phyloP scores from a whole-genome alignment of 2,113 vertebrate species.

The Oxygymnocypris stewartii region DNA sequence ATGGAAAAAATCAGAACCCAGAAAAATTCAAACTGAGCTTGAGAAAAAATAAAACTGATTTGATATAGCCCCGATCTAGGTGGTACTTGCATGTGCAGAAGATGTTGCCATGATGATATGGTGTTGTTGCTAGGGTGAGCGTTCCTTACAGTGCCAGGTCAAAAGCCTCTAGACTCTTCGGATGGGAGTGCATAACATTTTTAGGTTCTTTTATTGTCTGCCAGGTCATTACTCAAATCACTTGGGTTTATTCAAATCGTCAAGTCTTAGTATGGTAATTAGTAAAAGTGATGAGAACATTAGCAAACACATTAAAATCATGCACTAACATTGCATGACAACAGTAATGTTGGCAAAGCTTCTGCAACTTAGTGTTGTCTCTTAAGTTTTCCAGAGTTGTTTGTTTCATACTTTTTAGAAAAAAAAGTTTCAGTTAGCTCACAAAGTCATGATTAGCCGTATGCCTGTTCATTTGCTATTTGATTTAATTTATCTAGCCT shows the following conservation, averaged over 20 bases:
- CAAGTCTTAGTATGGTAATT: background rate
- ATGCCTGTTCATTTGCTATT: slow-evolving; percentile 12
- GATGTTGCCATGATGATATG: background rate
- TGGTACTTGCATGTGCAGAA: background rate
- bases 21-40: too few species aligned
- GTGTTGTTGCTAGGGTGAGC: background rate
- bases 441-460: slow-evolving; percentile 2
- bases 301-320: background rate
- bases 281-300: background rate
- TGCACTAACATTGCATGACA: background rate
- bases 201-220: background rate
- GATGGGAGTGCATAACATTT: too few species aligned
- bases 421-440: slow-evolving; percentile 27
- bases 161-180: too few species aligned
- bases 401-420: background rate
- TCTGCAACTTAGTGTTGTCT: background rate
- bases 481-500: slow-evolving; percentile 44
- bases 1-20: too few species aligned
- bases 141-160: background rate
- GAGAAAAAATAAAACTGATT: too few species aligned
- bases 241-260: background rate
- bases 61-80: too few species aligned
- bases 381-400: slow-evolving; percentile 13
- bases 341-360: background rate
- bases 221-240: background rate